Percentiles rank a stretch among this genome's conserved stretches.
Evolutionary conservation across 2,797 vertebrate species (phyloP).

Genomic region (Oreochromis mossambicus): DNA sequence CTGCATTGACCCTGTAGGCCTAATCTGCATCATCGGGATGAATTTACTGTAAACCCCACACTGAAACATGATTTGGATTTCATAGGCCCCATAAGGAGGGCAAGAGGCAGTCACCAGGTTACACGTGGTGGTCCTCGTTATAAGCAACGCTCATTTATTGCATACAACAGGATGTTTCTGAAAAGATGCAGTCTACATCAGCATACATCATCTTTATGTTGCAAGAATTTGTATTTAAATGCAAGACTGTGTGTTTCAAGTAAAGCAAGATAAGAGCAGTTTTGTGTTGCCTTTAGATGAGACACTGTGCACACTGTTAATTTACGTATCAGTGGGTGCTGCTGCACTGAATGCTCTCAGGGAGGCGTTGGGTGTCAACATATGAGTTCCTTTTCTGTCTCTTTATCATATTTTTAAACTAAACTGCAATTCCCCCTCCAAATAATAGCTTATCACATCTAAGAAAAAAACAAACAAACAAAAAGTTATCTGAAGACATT

Average conservation of each 20-base stretch:
- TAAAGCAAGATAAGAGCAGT: background rate
- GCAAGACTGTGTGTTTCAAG: background rate
- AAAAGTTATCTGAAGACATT: background rate
- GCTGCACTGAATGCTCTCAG: background rate
- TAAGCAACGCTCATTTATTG: background rate
- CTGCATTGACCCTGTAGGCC: background rate
- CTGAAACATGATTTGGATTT: background rate
- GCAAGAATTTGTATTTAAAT: background rate
- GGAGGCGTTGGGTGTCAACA: background rate
- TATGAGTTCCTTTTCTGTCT: background rate
- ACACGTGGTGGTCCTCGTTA: background rate
- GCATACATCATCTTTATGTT: fast-evolving
- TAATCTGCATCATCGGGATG: background rate
- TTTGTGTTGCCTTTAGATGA: background rate
- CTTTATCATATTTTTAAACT: background rate
- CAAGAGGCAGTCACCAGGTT: background rate
- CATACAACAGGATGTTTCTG: background rate
- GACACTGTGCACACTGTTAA: background rate
- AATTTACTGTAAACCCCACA: background rate
- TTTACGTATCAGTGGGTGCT: background rate
- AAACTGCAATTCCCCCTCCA: background rate
- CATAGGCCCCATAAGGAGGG: background rate
- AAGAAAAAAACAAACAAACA: background rate
- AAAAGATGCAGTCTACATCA: background rate
- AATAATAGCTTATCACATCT: fast-evolving